Base-by-base conservation (phyloP, 2,113 vertebrate genomes). In the Candoia aspera region DNA sequence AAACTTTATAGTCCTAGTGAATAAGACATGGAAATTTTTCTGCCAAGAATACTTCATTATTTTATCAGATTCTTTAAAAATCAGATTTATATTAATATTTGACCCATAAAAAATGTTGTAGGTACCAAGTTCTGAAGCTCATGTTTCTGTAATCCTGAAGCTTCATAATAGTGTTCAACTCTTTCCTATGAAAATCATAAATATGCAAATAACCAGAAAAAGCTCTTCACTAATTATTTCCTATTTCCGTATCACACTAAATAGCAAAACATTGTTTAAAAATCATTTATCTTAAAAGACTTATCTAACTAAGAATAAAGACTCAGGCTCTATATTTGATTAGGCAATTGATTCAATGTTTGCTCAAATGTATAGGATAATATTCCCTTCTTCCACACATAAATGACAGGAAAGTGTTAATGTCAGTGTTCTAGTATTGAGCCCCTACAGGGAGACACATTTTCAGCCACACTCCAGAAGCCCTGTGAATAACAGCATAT, bases 391-490 rank as follows among this genome's bases (percentile, higher is more conserved):
- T 79, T 24, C 33, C 12, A 87, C 85, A 87, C 8, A 68, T 11
- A 93, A 95, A n/a, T 94, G 93, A 73, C 19, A 94, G 91, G 46
- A 87, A 21, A 94, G 90, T 68, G 92, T 92, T 89, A 95, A 95
- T 95, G 95, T 92, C 94, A 94, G 90, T 49, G 90, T 62, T 26
- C 29, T 92, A 94, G 55, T 89, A 88, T 10, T 60, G 37, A 91
- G 68, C 58, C 86, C 87, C 91, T 90, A 84, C 89, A 93, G 91
- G 91, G 91, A 93, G 2, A 93, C 12, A 91, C 37, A 92, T 94
- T 96, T 93, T 94, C 84, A 95, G 91, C 21, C 64, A 91, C 26
- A 83, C 4, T 87, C 91, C 64, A 92, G 88, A 93, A 90, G 88
- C 29, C 83, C 55, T 88, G 21, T 91, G 92, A 95, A 91, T 55